Base-by-base conservation (phyloP, 2,113 vertebrate species). In the Actenoides hombroni region DNA sequence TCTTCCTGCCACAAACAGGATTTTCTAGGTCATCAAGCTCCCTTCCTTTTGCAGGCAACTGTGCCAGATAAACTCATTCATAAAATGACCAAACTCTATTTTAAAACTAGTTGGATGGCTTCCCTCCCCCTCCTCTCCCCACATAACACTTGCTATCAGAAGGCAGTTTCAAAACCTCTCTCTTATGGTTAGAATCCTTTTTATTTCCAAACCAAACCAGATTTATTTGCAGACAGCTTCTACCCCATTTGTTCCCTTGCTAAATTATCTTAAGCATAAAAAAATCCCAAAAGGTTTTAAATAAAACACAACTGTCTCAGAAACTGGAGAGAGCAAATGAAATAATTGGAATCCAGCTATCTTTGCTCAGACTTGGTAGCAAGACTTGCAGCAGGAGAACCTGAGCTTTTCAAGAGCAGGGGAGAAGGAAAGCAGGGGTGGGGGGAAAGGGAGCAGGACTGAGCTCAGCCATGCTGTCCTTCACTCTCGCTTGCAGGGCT, bases 1-100 rank as follows among this genome's bases (percentile, higher is more conserved):
- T 81, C 84, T 29, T 74, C 74, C 81, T 67, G 84, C 84, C 87
- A 57, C 83, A 94, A 65, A 54, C 31, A 5, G 59, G 5, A 3
- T 86, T 96, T 94, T 92, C 89, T 75, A 18, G 89, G 92, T 42
- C 83, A 81, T 2, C 73, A 25, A 65, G 26, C 29, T 77, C 63
- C 74, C n/a, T 78, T 53, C 59, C 54, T 88, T 33, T 40, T 61
- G 44, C 90, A 63, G 89, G 68, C 64, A 74, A 49, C 80, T 56
- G 83, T 95, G 86, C 26, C 90, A 79, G 78, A 60, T 23, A 88
- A 33, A 65, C 92, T 95, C 90, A 79, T 90, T 94, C 95, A 96
- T 87, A 90, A 96, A 96, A 82, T 83, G 85, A 48, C 95, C 90
- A 64, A 78, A 85, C 35, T 92, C 91, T 71, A 26, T 89, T 94